Evolutionary conservation across 2,888 invertebrate genomes (phyloP).

Genomic region (Neocrepidodera transversa): DNA sequence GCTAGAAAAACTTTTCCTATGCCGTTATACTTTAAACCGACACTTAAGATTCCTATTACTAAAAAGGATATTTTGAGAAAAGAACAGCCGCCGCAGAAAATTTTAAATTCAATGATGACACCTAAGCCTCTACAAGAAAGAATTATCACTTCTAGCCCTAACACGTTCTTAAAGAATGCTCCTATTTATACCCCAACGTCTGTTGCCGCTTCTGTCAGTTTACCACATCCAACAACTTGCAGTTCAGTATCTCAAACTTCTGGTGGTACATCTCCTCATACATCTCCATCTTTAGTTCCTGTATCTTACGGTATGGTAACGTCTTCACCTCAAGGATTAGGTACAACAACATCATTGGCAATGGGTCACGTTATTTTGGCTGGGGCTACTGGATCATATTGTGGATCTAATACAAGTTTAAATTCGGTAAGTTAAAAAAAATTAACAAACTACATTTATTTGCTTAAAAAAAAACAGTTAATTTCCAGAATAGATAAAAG

Average conservation of each 20-base stretch:
- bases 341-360: not conserved
- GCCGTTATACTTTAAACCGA: conserved; percentile 38
- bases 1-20: conserved; percentile 55
- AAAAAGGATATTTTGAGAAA: conserved; percentile 17
- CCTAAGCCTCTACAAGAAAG: conserved; percentile 2
- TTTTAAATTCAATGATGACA: not conserved
- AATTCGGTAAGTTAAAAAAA: conserved; percentile 50
- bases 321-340: not conserved
- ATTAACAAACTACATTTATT: too few species aligned
- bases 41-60: not conserved
- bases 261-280: not conserved
- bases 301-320: not conserved
- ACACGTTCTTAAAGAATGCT: not conserved
- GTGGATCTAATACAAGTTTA: conserved; percentile 45
- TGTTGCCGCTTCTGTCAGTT: not conserved
- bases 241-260: not conserved
- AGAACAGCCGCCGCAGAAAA: not conserved
- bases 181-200: not conserved
- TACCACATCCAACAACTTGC: not conserved
- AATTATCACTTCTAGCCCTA: not conserved
- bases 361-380: conserved; percentile 36
- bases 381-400: conserved; percentile 45
- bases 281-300: not conserved
- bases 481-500: too few species aligned
- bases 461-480: too few species aligned